Conservation (phyloP, 37 sponge, comb jelly and placozoan genomes). For the Haliclona indistincta region DNA sequence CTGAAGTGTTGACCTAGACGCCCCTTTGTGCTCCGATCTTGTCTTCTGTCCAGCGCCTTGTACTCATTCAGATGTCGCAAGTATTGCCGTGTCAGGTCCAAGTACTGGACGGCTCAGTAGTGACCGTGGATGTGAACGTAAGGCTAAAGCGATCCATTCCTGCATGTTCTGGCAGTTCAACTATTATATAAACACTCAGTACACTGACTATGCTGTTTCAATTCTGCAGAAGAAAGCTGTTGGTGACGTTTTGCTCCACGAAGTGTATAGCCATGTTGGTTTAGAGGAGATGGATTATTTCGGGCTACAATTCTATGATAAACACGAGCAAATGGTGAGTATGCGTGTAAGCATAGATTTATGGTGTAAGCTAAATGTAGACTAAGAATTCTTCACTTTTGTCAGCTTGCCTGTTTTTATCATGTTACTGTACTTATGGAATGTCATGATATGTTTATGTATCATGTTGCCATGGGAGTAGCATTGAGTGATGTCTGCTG, state of each 20-base stretch:
- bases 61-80: constrained; percentile 32
- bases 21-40: constrained; percentile 4
- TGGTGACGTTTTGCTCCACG: constrained; percentile 42
- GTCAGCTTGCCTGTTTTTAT: neutral
- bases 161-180: neutral
- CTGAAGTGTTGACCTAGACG: neutral
- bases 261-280: constrained; percentile 63
- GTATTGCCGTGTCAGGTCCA: constrained; percentile 65
- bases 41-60: neutral
- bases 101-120: constrained; percentile 69
- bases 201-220: neutral
- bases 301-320: constrained; percentile 66
- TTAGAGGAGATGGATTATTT: constrained; percentile 83
- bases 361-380: too few species aligned
- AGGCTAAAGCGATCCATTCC: constrained; percentile 9
- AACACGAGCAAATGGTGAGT: constrained; percentile 64
- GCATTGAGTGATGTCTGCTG: too few species aligned
- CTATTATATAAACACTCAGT: neutral
- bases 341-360: neutral
- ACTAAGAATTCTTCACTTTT: too few species aligned
- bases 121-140: constrained; percentile 73
- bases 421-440: neutral
- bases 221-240: constrained; percentile 47
- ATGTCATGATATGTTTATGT: too few species aligned
- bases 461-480: too few species aligned